A percentile compares a stretch with the other conserved stretches of the same genome.
Evolutionary conservation across 2,797 vertebrate genomes (phyloP).

Genomic region (Erethizon dorsatum): DNA sequence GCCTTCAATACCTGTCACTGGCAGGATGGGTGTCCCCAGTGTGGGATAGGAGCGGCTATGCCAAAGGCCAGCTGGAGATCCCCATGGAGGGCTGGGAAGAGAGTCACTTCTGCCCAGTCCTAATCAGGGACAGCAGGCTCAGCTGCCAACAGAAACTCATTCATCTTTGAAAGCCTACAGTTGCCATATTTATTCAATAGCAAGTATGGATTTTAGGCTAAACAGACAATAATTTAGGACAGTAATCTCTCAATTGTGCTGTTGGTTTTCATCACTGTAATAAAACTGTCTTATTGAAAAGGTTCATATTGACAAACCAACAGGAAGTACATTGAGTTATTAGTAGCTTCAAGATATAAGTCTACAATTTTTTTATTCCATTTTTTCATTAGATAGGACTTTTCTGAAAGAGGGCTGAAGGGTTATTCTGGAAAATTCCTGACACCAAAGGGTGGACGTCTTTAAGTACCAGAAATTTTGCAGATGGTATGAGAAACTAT

Average conservation of each 20-base stretch:
- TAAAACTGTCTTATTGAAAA: slow-evolving; percentile 80
- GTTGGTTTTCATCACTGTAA: slow-evolving; percentile 67
- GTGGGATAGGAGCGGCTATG: not conserved
- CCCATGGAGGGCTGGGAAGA: not conserved
- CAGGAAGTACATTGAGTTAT: slow-evolving; percentile 68
- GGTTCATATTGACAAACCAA: slow-evolving; percentile 71
- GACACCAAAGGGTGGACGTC: not conserved
- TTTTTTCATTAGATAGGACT: slow-evolving; percentile 49
- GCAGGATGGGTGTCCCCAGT: too few relatives aligned
- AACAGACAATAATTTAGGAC: slow-evolving; percentile 60
- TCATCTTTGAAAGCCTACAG: slow-evolving; percentile 46
- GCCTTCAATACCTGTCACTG: not conserved
- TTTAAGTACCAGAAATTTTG: not conserved
- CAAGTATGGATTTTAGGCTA: slow-evolving; percentile 70
- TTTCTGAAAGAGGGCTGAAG: slow-evolving; percentile 25
- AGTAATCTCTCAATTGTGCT: slow-evolving; percentile 33
- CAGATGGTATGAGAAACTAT: not conserved
- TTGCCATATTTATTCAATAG: slow-evolving; percentile 50
- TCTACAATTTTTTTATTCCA: slow-evolving; percentile 54
- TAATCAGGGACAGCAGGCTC: not conserved
- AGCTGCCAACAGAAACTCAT: not conserved
- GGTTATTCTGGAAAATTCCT: not conserved
- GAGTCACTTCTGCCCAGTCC: not conserved
- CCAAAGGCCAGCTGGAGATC: not conserved
- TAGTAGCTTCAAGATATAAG: slow-evolving; percentile 62